Percentiles rank a stretch among this genome's conserved stretches.
These are phyloP conservation scores for Edolisoma coerulescens DNA, from an alignment of 2,113 vertebrate genomes.

Conservation along the genomic window DNA sequence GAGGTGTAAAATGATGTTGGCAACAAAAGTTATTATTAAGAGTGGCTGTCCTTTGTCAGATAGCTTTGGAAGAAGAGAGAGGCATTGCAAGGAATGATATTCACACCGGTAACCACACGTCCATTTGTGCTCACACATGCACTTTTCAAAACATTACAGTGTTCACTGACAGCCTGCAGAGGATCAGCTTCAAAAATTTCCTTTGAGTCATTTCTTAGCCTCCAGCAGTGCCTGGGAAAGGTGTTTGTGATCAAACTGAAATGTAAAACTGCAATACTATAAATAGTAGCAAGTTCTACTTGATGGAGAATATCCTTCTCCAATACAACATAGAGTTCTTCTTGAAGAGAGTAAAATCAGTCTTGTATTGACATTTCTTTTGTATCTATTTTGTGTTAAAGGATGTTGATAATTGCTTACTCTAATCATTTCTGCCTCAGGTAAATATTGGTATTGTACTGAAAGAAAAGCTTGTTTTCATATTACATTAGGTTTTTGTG, in stretches of 20 bases:
- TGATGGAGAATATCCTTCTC: background rate
- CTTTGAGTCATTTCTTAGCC: background rate
- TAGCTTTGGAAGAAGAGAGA: background rate
- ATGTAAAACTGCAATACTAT: background rate
- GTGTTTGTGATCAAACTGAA: constrained; percentile 17
- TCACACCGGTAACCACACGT: background rate
- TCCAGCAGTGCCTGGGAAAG: background rate
- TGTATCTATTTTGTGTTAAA: background rate
- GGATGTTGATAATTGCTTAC: background rate
- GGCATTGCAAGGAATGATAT: background rate
- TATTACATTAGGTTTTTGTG: background rate
- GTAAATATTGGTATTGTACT: background rate
- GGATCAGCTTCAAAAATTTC: background rate
- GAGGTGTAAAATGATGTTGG: constrained; percentile 9
- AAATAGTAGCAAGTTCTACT: background rate
- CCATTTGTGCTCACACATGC: background rate
- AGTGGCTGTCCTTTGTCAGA: background rate
- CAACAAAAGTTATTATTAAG: background rate
- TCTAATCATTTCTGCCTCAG: background rate
- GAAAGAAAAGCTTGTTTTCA: background rate
- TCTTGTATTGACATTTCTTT: background rate
- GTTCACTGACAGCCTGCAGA: background rate
- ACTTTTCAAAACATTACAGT: background rate
- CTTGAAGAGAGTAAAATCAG: background rate
- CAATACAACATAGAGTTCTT: background rate